phyloP scores from a whole-genome alignment of 2,113 vertebrate species.

The Monarcha castaneiventris region DNA sequence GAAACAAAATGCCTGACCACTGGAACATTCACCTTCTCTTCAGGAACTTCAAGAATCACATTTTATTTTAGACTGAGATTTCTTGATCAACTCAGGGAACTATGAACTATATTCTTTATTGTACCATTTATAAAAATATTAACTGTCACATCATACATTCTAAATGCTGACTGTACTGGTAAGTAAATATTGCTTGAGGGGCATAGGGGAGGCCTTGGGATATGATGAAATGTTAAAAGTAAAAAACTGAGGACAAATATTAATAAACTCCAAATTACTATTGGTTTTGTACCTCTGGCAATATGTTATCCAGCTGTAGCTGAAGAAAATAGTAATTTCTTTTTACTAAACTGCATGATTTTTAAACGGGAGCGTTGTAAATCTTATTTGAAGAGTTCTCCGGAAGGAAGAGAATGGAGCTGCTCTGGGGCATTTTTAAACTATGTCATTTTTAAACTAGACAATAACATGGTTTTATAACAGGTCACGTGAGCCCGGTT shows the following conservation, averaged over 20 bases:
- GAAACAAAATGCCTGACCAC: neutral
- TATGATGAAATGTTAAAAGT: neutral
- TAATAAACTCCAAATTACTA: slow-evolving; percentile 19
- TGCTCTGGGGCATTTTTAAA: slow-evolving; percentile 24
- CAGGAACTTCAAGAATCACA: neutral
- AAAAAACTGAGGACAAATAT: neutral
- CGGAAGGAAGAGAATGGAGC: neutral
- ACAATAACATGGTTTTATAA: slow-evolving; percentile 37
- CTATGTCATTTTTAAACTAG: neutral
- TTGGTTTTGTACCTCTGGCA: neutral
- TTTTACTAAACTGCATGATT: slow-evolving; percentile 23
- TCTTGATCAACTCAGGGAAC: neutral
- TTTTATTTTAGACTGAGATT: neutral
- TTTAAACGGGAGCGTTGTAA: neutral
- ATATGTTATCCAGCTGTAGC: neutral
- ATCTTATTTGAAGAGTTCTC: neutral
- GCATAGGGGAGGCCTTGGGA: neutral
- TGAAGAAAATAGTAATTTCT: neutral
- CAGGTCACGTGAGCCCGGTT: neutral
- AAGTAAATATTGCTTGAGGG: neutral
- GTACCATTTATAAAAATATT: neutral
- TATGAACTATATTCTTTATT: neutral
- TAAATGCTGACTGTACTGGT: neutral
- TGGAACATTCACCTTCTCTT: neutral
- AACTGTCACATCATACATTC: neutral